Evolutionary conservation across 2,888 invertebrate species (phyloP).

Genomic region (Achlya flavicornis): DNA sequence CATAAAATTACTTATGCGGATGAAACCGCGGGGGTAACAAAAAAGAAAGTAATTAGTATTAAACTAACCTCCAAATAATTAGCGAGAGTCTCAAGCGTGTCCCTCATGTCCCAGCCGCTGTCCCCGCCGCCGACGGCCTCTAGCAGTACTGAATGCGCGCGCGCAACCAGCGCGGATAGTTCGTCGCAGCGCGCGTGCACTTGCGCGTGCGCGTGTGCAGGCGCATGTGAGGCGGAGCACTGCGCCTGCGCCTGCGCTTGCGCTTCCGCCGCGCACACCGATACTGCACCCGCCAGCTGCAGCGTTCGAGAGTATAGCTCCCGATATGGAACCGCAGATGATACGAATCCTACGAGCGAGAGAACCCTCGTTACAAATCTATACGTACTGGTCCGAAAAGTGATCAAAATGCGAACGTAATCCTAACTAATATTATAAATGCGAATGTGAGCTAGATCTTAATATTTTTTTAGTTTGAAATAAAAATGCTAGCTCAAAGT

Average conservation of each 20-base stretch:
- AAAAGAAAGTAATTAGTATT: no score
- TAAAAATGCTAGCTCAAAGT: no score
- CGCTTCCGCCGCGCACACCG: constrained; percentile 33
- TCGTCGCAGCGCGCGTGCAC: constrained; percentile 14
- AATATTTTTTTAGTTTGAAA: no score
- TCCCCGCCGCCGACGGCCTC: constrained; percentile 32
- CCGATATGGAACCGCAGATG: constrained; percentile 71
- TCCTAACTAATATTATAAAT: no score
- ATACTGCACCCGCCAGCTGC: constrained; percentile 53
- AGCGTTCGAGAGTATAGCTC: constrained; percentile 62
- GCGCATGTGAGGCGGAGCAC: no score
- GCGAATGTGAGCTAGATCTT: no score
- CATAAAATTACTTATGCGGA: no score
- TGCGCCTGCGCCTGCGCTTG: no score
- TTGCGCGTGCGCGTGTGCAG: constrained; percentile 23
- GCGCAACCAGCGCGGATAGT: constrained; percentile 23
- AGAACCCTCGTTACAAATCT: neutral
- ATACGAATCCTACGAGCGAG: constrained; percentile 60
- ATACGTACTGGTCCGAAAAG: no score
- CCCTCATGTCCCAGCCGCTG: constrained; percentile 73
- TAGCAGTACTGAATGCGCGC: constrained; percentile 16
- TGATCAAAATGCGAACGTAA: no score
- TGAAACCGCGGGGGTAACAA: no score
- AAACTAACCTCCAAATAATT: constrained; percentile 85
- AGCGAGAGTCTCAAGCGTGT: constrained; percentile 81